phyloP scores from a whole-genome alignment of 35 echinoderm and acorn worm genomes.

The Stichopus chloronotus region DNA sequence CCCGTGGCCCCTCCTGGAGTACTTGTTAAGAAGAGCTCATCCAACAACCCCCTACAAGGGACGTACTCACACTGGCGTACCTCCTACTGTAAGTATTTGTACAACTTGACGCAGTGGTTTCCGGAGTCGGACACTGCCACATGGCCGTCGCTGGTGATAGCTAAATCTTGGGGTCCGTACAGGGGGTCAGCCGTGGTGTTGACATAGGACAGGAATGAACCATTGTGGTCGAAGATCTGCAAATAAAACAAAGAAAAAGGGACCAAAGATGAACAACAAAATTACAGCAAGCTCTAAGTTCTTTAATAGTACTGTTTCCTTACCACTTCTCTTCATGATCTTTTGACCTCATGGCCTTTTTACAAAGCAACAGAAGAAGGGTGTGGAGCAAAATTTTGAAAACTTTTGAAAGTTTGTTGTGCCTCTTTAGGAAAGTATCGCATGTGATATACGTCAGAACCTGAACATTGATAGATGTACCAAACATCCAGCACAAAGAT shows the following conservation, averaged over 20 bases:
- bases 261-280: not conserved
- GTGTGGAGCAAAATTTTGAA: too few species aligned
- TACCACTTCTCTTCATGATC: too few species aligned
- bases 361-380: too few species aligned
- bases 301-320: too few species aligned
- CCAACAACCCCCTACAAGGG: conserved; percentile 93
- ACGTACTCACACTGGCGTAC: conserved; percentile 95
- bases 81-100: conserved; percentile 99
- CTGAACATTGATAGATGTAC: too few species aligned
- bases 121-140: conserved; percentile 96
- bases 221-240: conserved; percentile 91
- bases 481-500: too few species aligned
- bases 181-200: conserved; percentile 95
- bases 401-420: too few species aligned
- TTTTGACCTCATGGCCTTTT: too few species aligned
- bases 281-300: too few species aligned
- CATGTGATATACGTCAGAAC: too few species aligned
- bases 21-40: conserved; percentile 63
- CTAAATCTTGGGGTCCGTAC: conserved; percentile 92
- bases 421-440: too few species aligned
- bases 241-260: not conserved
- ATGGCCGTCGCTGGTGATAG: conserved; percentile 89
- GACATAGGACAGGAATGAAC: conserved; percentile 93
- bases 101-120: conserved; percentile 98
- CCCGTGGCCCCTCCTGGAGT: conserved; percentile 29